Conservation (phyloP, 2,113 vertebrate genomes). For the Aptenodytes forsteri region DNA sequence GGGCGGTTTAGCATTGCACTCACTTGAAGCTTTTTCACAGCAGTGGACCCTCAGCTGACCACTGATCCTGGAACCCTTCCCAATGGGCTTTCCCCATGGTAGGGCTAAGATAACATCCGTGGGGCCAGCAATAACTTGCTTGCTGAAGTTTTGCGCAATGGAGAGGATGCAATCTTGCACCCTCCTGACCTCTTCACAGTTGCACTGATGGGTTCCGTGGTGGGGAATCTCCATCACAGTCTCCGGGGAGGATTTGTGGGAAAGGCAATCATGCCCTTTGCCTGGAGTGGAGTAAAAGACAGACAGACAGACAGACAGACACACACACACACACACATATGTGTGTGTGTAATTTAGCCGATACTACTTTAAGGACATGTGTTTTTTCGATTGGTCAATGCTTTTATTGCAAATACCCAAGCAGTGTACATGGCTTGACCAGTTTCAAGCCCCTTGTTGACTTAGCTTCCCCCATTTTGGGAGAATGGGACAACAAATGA, state of each 20-base stretch:
- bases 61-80: not conserved
- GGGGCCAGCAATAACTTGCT: not conserved
- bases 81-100: not conserved
- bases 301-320: no score
- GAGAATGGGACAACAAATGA: not conserved
- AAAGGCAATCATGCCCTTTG: not conserved
- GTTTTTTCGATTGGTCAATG: not conserved
- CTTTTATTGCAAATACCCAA: constrained; percentile 26
- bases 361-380: not conserved
- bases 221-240: not conserved
- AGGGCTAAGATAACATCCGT: not conserved
- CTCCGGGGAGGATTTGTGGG: not conserved
- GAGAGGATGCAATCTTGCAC: not conserved
- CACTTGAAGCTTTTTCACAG: not conserved
- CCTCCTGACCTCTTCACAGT: not conserved
- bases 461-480: not conserved
- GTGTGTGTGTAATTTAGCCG: no score
- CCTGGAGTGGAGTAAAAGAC: not conserved
- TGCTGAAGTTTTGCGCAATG: not conserved
- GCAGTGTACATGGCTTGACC: not conserved
- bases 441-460: not conserved
- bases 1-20: not conserved
- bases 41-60: not conserved
- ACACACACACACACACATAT: no score
- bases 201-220: not conserved